Percentiles rank a stretch among this genome's conserved stretches.
These are phyloP conservation scores for Lophotis ruficrista DNA, from an alignment of 2,113 vertebrate genomes.

Conservation along the genomic window DNA sequence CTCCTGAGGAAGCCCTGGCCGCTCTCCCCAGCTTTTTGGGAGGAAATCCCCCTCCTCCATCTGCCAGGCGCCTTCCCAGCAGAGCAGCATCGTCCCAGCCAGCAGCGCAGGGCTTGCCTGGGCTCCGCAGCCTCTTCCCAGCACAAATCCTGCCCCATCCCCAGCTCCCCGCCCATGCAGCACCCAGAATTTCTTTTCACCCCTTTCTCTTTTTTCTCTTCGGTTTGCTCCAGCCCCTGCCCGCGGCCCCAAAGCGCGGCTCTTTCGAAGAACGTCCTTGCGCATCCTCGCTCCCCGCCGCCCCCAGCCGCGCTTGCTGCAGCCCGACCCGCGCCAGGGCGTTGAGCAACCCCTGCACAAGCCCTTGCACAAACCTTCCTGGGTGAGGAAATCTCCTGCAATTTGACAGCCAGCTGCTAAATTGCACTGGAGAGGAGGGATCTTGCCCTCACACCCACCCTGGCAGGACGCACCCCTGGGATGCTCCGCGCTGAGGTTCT, in stretches of 20 bases:
- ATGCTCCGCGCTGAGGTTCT: background rate
- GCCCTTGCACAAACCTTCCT: constrained; percentile 44
- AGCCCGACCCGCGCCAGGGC: background rate
- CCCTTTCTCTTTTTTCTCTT: background rate
- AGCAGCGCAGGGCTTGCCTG: background rate
- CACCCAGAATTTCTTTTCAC: background rate
- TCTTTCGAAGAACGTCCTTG: background rate
- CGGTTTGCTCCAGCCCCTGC: background rate
- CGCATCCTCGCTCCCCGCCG: background rate
- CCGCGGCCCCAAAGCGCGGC: background rate
- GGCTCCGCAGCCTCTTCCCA: background rate
- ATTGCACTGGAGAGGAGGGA: background rate
- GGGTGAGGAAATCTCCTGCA: background rate
- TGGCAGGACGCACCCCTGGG: background rate
- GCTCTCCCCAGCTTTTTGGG: background rate
- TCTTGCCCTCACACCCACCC: background rate
- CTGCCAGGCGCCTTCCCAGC: background rate
- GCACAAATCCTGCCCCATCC: background rate
- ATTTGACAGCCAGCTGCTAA: background rate
- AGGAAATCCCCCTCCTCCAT: background rate
- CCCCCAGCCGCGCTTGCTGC: background rate
- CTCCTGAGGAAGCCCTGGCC: background rate
- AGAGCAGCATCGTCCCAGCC: background rate
- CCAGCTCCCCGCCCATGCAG: background rate
- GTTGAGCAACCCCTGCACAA: constrained; percentile 31